Evolutionary conservation across 2,888 invertebrate species (phyloP).

Genomic region (Agrotis exclamationis): DNA sequence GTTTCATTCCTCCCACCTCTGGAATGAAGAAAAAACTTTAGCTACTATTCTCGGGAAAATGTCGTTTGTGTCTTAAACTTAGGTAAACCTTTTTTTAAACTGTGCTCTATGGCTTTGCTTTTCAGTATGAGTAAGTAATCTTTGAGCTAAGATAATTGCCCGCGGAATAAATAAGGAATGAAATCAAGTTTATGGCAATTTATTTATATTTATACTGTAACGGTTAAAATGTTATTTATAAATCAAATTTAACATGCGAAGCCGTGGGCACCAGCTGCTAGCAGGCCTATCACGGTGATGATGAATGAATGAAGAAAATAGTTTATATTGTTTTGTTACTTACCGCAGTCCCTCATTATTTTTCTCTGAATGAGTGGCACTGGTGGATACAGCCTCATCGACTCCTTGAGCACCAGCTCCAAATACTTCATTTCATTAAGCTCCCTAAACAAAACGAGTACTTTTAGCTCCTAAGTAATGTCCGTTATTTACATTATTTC

Average conservation of each 20-base stretch:
- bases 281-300: background rate
- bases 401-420: slow-evolving; percentile 89
- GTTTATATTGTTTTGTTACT: slow-evolving; percentile 39
- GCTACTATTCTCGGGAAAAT: too few relatives aligned
- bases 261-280: too few relatives aligned
- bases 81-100: too few relatives aligned
- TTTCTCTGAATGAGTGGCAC: slow-evolving; percentile 87
- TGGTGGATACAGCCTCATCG: slow-evolving; percentile 88
- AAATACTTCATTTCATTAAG: slow-evolving; percentile 90
- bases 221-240: too few relatives aligned
- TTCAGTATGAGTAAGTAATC: too few relatives aligned
- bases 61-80: too few relatives aligned
- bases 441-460: slow-evolving; percentile 73
- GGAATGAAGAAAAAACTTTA: too few relatives aligned
- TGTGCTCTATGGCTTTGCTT: too few relatives aligned
- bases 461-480: background rate
- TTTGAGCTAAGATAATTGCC: background rate
- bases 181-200: background rate
- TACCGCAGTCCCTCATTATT: slow-evolving; percentile 80
- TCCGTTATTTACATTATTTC: too few relatives aligned
- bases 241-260: too few relatives aligned
- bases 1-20: slow-evolving; percentile 46
- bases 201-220: too few relatives aligned
- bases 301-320: background rate
- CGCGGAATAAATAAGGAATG: slow-evolving; percentile 16